Evolutionary conservation across 2,888 invertebrate genomes (phyloP), one percentile per base, ranked within the genome.

Genomic region (Diadegma fenestrale): DNA sequence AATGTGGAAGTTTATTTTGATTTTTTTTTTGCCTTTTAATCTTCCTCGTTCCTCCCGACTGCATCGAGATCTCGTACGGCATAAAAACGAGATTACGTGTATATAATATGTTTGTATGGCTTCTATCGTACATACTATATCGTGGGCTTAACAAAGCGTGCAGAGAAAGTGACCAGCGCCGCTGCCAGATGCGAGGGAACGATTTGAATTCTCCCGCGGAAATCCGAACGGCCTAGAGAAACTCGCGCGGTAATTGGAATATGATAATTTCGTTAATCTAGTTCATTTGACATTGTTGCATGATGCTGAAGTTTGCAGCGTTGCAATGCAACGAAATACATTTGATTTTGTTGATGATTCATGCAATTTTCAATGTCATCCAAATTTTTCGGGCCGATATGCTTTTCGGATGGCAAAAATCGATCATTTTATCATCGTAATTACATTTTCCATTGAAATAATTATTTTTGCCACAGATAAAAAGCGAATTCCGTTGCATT

Each of bases 141-240:
- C 72, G 72, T 51, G 7, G 37, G 72, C 54, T 37, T 22, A 72
- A 4, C 72, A 73, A 64, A 80, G 72, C 72, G 51, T 80, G 80
- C 80, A 54, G 71, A 43, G 80, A 80, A 80, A 80, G 80, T 80
- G 54, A 72, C 51, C 48, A 48, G 33, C 41, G 43, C 14, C 30
- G n/a, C 10, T 26, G 7, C 22, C 30, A 58, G 41, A 12, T 45
- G n/a, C n/a, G 7, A 68, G 30, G n/a, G 41, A 66, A 26, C 72
- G 14, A 26, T 54, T 80, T 64, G 72, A 64, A 80, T 72, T 72
- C 73, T 73, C 43, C 69, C 64, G 80, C 43, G 41, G 63, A 80
- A 72, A 80, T 72, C 54, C 41, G 37, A 72, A 19, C 17, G 6
- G 26, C 6, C 48, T 41, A 30, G 64, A 77, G 54, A 77, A 77